phyloP scores from a whole-genome alignment of 2,113 vertebrate genomes.

The Monopterus albus region DNA sequence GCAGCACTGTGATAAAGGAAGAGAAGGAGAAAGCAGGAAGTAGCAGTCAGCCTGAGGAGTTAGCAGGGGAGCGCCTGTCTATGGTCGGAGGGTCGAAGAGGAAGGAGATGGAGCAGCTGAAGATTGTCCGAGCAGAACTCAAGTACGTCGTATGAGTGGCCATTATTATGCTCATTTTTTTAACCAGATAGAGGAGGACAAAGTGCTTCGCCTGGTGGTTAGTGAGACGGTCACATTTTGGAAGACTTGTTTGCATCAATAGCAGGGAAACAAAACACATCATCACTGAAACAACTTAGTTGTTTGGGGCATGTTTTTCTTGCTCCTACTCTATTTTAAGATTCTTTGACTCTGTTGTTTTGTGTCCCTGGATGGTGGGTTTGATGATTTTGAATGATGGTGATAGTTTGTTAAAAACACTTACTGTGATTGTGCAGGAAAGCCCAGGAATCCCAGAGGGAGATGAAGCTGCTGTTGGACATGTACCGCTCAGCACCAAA shows the following conservation, averaged over 20 bases:
- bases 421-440: slow-evolving; percentile 81
- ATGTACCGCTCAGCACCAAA: slow-evolving; percentile 98
- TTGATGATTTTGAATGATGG: not conserved
- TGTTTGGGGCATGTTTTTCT: not conserved
- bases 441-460: slow-evolving; percentile 96
- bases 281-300: not conserved
- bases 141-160: slow-evolving; percentile 89
- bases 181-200: too few relatives aligned
- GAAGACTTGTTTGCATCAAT: not conserved
- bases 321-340: too few relatives aligned
- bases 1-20: slow-evolving; percentile 73
- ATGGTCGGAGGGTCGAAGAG: slow-evolving; percentile 82
- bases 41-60: slow-evolving; percentile 80
- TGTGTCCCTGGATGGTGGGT: not conserved
- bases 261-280: not conserved
- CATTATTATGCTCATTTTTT: too few relatives aligned
- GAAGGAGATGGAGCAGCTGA: slow-evolving; percentile 93
- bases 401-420: not conserved
- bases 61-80: slow-evolving; percentile 69
- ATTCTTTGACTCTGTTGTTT: not conserved
- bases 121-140: slow-evolving; percentile 88
- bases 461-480: slow-evolving; percentile 96
- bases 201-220: too few relatives aligned
- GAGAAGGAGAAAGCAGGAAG: slow-evolving; percentile 77
- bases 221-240: too few relatives aligned